phyloP scores from a whole-genome alignment of 2,797 vertebrate genomes.

The Erethizon dorsatum region DNA sequence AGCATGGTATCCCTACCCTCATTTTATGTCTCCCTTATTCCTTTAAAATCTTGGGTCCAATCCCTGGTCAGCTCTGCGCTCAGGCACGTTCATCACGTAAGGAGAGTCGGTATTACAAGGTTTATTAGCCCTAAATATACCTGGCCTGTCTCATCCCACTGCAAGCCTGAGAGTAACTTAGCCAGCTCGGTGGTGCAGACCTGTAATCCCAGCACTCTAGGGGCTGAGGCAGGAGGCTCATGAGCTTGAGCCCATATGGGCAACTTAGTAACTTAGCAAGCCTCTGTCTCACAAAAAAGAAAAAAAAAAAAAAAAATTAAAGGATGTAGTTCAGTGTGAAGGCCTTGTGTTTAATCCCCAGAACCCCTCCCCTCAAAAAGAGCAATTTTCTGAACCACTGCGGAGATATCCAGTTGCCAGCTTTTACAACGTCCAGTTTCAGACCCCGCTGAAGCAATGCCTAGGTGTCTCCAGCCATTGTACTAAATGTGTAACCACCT shows the following conservation, averaged over 20 bases:
- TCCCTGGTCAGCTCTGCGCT: background rate
- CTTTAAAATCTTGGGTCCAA: background rate
- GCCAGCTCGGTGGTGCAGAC: too few relatives aligned
- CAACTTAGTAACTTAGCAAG: background rate
- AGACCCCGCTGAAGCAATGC: background rate
- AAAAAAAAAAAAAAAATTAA: too few relatives aligned
- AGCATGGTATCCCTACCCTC: background rate
- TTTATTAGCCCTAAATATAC: background rate
- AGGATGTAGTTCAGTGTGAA: background rate
- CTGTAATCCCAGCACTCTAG: background rate
- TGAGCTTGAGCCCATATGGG: background rate
- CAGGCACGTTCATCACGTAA: background rate
- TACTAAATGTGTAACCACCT: background rate
- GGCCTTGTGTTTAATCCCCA: background rate
- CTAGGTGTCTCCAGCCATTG: background rate
- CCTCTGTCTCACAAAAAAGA: background rate
- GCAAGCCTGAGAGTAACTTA: background rate
- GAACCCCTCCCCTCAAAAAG: background rate
- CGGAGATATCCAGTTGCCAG: background rate
- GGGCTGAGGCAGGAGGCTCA: background rate
- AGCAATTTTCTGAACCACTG: background rate
- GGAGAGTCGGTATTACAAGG: background rate
- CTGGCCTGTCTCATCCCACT: background rate
- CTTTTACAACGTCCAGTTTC: background rate
- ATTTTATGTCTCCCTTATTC: background rate